Evolutionary conservation across 2,113 vertebrate species (phyloP).

Genomic region (Callopanchax toddi): DNA sequence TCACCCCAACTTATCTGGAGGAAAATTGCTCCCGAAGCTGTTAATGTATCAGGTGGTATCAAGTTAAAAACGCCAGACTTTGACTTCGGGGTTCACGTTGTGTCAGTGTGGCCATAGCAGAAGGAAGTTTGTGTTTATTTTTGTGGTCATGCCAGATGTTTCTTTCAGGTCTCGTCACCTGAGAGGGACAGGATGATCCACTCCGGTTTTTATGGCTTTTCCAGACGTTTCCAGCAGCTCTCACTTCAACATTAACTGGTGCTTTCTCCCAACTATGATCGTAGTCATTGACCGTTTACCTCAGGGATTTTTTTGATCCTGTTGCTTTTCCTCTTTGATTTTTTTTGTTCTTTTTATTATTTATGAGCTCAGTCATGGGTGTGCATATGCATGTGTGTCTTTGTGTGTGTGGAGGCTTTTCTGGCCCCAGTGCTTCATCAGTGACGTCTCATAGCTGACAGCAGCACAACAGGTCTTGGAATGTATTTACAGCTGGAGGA

Average conservation of each 20-base stretch:
- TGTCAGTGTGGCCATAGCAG: conserved; percentile 34
- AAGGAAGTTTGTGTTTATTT: conserved; percentile 55
- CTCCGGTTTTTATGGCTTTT: conserved; percentile 37
- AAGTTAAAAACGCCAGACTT: conserved; percentile 28
- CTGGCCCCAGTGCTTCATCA: conserved; percentile 52
- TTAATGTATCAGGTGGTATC: conserved; percentile 37
- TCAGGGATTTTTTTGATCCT: conserved; percentile 48
- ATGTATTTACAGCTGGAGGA: conserved; percentile 60
- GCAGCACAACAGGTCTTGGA: conserved; percentile 56
- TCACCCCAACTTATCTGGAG: conserved; percentile 19
- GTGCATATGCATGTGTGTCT: too few relatives aligned
- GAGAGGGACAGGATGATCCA: conserved; percentile 36
- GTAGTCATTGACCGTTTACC: conserved; percentile 54
- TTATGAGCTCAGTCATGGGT: conserved; percentile 60
- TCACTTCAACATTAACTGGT: conserved; percentile 32
- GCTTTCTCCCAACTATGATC: conserved; percentile 39
- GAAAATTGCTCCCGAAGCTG: conserved; percentile 27
- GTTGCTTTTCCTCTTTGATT: conserved; percentile 66
- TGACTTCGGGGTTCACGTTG: conserved; percentile 32
- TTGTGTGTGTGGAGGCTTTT: not conserved
- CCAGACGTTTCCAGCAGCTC: conserved; percentile 14
- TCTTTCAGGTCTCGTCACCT: conserved; percentile 49
- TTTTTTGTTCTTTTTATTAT: conserved; percentile 50
- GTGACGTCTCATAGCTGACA: conserved; percentile 58
- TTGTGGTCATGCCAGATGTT: conserved; percentile 60